Conservation (phyloP, 64 coral and sea anemone species). For the Catalaphyllia jardinei region DNA sequence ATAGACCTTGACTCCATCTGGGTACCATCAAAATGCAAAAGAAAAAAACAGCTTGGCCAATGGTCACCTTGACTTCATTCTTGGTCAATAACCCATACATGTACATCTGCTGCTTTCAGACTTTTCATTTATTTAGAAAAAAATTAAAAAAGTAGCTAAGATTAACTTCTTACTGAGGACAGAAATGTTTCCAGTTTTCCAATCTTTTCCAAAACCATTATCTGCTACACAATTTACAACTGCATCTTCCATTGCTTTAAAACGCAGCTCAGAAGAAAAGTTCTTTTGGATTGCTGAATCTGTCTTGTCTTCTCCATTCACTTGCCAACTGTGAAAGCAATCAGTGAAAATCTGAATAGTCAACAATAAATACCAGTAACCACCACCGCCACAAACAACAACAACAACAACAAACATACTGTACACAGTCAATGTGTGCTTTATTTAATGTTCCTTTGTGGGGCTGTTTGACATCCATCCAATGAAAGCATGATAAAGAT, state of each 20-base stretch:
- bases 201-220: conserved; percentile 24
- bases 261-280: background rate
- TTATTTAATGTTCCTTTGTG: too few relatives aligned
- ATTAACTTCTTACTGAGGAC: conserved; percentile 10
- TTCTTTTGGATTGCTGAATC: conserved; percentile 3
- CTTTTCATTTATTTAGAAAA: too few relatives aligned
- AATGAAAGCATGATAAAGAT: too few relatives aligned
- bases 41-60: too few relatives aligned
- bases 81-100: background rate
- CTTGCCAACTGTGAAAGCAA: conserved; percentile 13
- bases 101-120: too few relatives aligned
- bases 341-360: background rate
- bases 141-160: background rate
- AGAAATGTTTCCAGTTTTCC: background rate
- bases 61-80: too few relatives aligned
- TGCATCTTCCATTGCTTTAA: background rate
- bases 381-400: too few relatives aligned
- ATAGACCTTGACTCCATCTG: too few relatives aligned
- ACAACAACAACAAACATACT: too few relatives aligned
- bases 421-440: too few relatives aligned
- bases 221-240: conserved; percentile 36
- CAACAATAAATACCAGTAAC: background rate
- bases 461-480: too few relatives aligned
- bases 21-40: too few relatives aligned
- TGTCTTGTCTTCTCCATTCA: background rate